Evolutionary conservation across 1,140 invertebrate species (phyloP).

Genomic region (Anoplolepis gracilipes): DNA sequence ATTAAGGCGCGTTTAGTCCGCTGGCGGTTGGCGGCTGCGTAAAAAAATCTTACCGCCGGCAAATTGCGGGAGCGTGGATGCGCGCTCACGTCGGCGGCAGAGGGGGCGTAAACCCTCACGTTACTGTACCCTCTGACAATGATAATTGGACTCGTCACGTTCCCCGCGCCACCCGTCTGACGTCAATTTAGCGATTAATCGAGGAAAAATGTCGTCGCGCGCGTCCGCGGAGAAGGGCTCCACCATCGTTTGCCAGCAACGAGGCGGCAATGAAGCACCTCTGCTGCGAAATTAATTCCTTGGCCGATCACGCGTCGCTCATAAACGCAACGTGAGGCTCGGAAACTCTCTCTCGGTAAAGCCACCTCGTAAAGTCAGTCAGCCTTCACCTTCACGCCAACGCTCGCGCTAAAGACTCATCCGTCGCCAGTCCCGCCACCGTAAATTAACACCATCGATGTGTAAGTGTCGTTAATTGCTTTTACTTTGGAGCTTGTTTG

Average conservation of each 20-base stretch:
- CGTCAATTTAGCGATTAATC: conserved; percentile 69
- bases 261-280: conserved; percentile 33
- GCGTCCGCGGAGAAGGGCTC: not conserved
- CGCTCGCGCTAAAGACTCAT: conserved; percentile 7
- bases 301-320: conserved; percentile 43
- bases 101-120: conserved; percentile 28
- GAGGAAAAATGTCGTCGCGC: conserved; percentile 58
- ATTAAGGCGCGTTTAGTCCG: conserved; percentile 68
- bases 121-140: conserved; percentile 69
- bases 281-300: conserved; percentile 62
- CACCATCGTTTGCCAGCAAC: not conserved
- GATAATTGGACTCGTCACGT: conserved; percentile 71
- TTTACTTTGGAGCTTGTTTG: not conserved
- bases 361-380: not conserved
- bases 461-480: conserved; percentile 29
- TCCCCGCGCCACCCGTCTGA: conserved; percentile 34
- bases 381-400: conserved; percentile 55
- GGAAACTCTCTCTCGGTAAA: not conserved
- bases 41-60: conserved; percentile 3
- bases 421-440: conserved; percentile 18
- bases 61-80: conserved; percentile 68
- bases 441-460: conserved; percentile 31
- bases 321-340: conserved; percentile 32
- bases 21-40: conserved; percentile 23
- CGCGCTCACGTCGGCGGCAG: conserved; percentile 31